Conservation (phyloP, 2,888 invertebrate genomes). For the Abrostola tripartita region DNA sequence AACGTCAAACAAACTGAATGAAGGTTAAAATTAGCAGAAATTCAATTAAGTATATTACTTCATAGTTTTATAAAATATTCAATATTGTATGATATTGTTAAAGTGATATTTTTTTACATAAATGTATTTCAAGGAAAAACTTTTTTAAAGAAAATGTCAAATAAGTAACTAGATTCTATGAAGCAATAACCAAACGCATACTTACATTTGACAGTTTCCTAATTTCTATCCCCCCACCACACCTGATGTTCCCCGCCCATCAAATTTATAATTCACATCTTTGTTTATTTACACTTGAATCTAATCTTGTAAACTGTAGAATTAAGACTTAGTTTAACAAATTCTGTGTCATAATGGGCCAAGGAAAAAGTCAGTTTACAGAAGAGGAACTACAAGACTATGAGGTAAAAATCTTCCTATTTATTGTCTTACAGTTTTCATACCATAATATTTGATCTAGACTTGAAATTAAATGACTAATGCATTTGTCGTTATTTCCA, state of each 20-base stretch:
- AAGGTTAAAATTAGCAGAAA: too few species aligned
- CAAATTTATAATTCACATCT: background rate
- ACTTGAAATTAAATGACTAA: conserved; percentile 47
- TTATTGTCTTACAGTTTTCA: background rate
- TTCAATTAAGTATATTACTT: too few species aligned
- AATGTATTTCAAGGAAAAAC: too few species aligned
- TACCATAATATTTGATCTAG: background rate
- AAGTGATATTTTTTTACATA: too few species aligned
- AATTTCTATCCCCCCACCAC: background rate
- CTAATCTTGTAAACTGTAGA: background rate
- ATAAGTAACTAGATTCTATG: too few species aligned
- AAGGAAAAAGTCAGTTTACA: conserved; percentile 94
- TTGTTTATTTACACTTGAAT: conserved; percentile 42
- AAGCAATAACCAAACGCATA: too few species aligned
- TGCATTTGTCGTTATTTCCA: conserved; percentile 76
- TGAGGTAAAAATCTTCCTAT: conserved; percentile 89
- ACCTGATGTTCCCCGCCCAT: background rate
- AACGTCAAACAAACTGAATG: too few species aligned
- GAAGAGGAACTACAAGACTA: conserved; percentile 97
- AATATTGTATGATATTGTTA: too few species aligned
- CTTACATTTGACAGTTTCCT: background rate
- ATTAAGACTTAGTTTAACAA: background rate
- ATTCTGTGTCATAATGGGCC: conserved; percentile 90
- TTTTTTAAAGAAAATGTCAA: too few species aligned
- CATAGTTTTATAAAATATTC: too few species aligned